Percentiles rank a stretch among this genome's conserved stretches.
These are phyloP conservation scores for Pollimyrus isidori DNA, from an alignment of 2,113 vertebrate species.

Conservation along the genomic window DNA sequence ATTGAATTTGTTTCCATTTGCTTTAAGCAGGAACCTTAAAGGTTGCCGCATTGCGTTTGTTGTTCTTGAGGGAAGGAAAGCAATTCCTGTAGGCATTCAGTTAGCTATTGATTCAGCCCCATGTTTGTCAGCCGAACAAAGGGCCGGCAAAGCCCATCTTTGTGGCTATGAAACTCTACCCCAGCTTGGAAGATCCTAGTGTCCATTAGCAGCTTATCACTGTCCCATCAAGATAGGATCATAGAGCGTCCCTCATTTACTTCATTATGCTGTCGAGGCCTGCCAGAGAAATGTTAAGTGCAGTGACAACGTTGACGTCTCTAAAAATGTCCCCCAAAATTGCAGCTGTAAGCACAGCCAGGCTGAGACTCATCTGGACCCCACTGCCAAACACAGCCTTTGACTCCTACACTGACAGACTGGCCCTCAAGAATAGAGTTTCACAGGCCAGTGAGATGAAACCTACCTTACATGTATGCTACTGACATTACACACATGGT, in stretches of 20 bases:
- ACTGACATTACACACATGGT: background rate
- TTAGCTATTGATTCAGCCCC: background rate
- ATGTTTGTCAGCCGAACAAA: conserved; percentile 37
- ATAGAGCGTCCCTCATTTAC: conserved; percentile 29
- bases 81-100: background rate
- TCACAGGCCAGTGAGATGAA: conserved; percentile 8
- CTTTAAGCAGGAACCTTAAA: background rate
- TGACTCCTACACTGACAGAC: conserved; percentile 18
- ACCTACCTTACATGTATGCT: background rate
- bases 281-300: conserved; percentile 30
- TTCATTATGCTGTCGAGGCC: conserved; percentile 40
- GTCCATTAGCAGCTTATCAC: conserved; percentile 36
- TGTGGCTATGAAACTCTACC: conserved; percentile 39
- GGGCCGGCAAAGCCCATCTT: conserved; percentile 27
- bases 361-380: conserved; percentile 17
- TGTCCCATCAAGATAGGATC: conserved; percentile 35
- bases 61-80: background rate
- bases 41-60: background rate
- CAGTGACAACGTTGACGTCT: conserved; percentile 22
- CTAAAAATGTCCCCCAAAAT: conserved; percentile 25
- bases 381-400: conserved; percentile 24
- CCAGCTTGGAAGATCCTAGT: conserved; percentile 33
- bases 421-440: conserved; percentile 1
- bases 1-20: background rate
- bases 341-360: conserved; percentile 18